Percentiles rank a stretch among this genome's conserved stretches.
Conservation (phyloP, 2,113 vertebrate genomes). For the Pterocles burchelli region DNA sequence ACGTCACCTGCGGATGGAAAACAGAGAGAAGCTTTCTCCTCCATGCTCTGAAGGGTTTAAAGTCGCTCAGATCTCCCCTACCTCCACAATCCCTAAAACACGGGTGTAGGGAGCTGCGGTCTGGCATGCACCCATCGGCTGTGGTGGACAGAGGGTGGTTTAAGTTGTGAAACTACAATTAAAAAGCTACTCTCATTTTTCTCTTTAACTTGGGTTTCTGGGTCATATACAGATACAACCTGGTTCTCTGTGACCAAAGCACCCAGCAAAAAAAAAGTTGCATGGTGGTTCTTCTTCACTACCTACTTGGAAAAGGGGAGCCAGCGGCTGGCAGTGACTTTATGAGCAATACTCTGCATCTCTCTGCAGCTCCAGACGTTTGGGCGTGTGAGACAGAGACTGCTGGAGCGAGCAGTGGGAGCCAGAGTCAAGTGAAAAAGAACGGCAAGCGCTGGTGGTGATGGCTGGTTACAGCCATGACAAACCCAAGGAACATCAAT, state of each 20-base stretch:
- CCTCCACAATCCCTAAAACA: not conserved
- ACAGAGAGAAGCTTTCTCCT: not conserved
- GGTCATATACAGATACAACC: not conserved
- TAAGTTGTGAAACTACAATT: not conserved
- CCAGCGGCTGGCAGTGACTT: not conserved
- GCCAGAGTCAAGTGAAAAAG: not conserved
- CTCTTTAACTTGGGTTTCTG: not conserved
- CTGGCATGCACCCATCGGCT: fast-evolving
- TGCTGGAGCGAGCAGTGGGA: fast-evolving
- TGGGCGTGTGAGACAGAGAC: fast-evolving
- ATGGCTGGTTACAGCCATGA: not conserved
- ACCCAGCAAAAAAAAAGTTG: not conserved
- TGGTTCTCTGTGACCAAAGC: not conserved
- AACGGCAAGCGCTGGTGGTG: not conserved
- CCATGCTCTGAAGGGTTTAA: not conserved
- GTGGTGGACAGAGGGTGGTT: not conserved
- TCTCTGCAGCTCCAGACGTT: not conserved
- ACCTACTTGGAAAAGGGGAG: not conserved
- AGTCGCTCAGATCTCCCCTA: not conserved
- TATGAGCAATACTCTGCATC: not conserved
- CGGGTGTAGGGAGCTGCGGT: not conserved
- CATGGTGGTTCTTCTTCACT: not conserved
- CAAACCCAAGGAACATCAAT: not conserved
- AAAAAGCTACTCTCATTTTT: not conserved
- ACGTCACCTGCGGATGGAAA: conserved; percentile 81